Evolutionary conservation across 2,113 vertebrate species (phyloP).

Genomic region (Tupaia chinensis): DNA sequence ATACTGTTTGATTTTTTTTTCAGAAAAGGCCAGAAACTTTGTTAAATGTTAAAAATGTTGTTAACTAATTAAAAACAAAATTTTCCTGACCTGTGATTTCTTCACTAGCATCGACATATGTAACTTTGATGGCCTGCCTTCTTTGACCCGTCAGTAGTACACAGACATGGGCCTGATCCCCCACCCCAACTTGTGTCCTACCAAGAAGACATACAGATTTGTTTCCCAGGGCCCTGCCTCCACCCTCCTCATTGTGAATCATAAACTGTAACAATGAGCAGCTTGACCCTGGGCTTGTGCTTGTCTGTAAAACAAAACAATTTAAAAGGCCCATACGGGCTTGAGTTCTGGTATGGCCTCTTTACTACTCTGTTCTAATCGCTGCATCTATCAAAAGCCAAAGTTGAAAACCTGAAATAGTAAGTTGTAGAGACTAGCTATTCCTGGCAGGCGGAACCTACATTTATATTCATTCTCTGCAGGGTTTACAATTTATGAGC

Average conservation of each 20-base stretch:
- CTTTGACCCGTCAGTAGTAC: not conserved
- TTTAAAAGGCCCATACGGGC: not conserved
- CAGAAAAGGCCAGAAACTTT: not conserved
- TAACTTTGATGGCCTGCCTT: not conserved
- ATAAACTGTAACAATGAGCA: not conserved
- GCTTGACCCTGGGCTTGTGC: not conserved
- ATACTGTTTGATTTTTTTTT: not conserved
- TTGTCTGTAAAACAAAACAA: not conserved
- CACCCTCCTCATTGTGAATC: not conserved
- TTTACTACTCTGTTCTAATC: not conserved
- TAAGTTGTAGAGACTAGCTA: slow-evolving; percentile 6
- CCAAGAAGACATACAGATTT: not conserved
- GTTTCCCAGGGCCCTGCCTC: too few relatives aligned
- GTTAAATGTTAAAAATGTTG: slow-evolving; percentile 4
- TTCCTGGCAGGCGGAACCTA: not conserved
- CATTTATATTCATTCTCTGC: not conserved
- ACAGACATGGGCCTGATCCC: not conserved
- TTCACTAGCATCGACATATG: not conserved
- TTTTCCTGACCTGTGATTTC: not conserved
- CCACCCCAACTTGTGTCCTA: not conserved
- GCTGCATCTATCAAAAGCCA: not conserved
- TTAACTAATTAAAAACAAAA: not conserved
- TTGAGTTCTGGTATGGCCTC: not conserved
- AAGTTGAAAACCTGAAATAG: not conserved
- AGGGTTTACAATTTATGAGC: not conserved